Evolutionary conservation across 1,140 invertebrate genomes (phyloP).

Genomic region (Drosophila funebris): DNA sequence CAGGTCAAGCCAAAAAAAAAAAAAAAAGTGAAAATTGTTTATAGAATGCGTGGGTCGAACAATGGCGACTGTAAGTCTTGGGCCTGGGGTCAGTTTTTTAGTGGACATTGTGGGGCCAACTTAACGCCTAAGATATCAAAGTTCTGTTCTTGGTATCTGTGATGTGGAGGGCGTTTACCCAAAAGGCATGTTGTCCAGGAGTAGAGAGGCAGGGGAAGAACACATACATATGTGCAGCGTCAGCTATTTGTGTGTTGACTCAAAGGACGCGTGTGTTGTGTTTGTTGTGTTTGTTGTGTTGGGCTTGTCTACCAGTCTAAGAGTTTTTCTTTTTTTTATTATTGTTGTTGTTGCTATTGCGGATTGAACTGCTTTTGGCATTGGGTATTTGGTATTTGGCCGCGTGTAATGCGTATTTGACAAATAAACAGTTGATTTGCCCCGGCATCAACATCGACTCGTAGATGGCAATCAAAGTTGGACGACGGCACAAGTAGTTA

Average conservation of each 20-base stretch:
- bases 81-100: conserved; percentile 56
- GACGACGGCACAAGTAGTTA: conserved; percentile 65
- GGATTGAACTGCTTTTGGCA: too few species aligned
- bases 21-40: conserved; percentile 77
- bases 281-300: conserved; percentile 20
- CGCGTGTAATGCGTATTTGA: conserved; percentile 80
- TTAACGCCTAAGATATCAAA: conserved; percentile 53
- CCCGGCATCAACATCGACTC: conserved; percentile 23
- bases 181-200: neutral
- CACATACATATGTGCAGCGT: conserved; percentile 71
- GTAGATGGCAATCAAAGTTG: conserved; percentile 71
- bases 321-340: conserved; percentile 57
- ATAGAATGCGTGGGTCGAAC: conserved; percentile 50
- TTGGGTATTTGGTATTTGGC: conserved; percentile 46
- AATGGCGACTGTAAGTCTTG: conserved; percentile 18
- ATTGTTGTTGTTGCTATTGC: too few species aligned
- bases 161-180: conserved; percentile 65
- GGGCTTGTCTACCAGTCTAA: conserved; percentile 26
- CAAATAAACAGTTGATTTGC: conserved; percentile 81
- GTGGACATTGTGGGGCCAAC: conserved; percentile 2
- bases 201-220: neutral
- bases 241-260: conserved; percentile 74
- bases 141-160: conserved; percentile 47
- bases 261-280: conserved; percentile 57
- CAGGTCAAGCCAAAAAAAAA: conserved; percentile 22